phyloP scores from a whole-genome alignment of 2,113 vertebrate species.

The Scalopus aquaticus region DNA sequence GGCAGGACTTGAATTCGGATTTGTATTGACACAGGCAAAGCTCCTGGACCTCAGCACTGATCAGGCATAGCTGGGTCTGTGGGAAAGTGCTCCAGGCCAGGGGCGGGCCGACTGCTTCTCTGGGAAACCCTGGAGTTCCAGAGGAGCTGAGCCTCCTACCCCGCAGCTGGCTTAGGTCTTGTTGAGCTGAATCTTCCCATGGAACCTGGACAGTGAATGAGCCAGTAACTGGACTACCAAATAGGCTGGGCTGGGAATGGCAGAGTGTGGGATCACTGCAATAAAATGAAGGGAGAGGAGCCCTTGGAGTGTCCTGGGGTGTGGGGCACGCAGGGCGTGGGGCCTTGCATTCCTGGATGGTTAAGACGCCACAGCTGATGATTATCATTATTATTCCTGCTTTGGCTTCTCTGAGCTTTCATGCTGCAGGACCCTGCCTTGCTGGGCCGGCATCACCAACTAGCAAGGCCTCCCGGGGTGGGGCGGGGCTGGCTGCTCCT shows the following conservation, averaged over 20 bases:
- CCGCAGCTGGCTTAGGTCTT: not conserved
- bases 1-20: not conserved
- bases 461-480: constrained; percentile 17
- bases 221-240: not conserved
- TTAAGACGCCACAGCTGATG: constrained; percentile 67
- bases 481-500: not conserved
- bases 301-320: constrained; percentile 54
- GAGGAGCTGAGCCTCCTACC: not conserved
- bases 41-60: not conserved
- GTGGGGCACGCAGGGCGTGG: constrained; percentile 77
- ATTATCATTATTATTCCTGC: constrained; percentile 72
- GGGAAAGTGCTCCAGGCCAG: constrained; percentile 55
- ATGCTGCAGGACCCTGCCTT: constrained; percentile 69
- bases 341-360: constrained; percentile 70
- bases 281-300: constrained; percentile 76
- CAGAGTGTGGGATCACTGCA: constrained; percentile 72
- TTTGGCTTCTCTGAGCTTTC: constrained; percentile 58
- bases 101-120: not conserved
- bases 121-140: constrained; percentile 54
- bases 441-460: constrained; percentile 25
- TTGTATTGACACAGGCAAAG: not conserved
- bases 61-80: not conserved
- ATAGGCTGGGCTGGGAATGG: constrained; percentile 72
- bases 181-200: constrained; percentile 60
- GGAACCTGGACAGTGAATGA: constrained; percentile 21